phyloP scores from a whole-genome alignment of 1,140 invertebrate genomes.

The Drosophila triauraria region DNA sequence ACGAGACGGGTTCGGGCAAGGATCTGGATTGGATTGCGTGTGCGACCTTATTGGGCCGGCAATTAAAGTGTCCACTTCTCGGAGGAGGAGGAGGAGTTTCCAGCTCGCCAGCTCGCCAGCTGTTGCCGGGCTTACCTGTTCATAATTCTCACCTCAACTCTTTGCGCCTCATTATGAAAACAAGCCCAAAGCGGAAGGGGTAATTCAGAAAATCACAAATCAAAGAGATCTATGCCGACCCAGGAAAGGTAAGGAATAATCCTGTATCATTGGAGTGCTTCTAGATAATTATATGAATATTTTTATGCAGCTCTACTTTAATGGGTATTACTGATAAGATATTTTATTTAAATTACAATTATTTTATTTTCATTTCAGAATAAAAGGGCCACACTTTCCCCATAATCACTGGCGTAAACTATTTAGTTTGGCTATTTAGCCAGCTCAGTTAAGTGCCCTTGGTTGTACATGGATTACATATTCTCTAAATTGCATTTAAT shows the following conservation, averaged over 20 bases:
- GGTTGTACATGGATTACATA: conserved; percentile 14
- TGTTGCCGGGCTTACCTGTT: conserved; percentile 21
- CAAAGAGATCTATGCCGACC: conserved; percentile 65
- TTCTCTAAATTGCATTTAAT: conserved; percentile 34
- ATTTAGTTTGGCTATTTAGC: too few species aligned
- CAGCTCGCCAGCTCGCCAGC: background rate
- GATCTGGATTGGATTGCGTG: conserved; percentile 26
- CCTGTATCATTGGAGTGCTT: too few species aligned
- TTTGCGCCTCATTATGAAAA: conserved; percentile 66
- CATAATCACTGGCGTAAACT: too few species aligned
- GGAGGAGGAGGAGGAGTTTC: conserved; percentile 12
- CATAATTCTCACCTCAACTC: conserved; percentile 48
- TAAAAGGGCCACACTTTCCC: too few species aligned
- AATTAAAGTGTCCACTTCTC: conserved; percentile 65
- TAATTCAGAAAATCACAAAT: conserved; percentile 50
- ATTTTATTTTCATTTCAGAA: too few species aligned
- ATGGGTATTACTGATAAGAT: too few species aligned
- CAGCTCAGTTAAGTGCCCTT: too few species aligned
- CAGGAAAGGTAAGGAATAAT: background rate
- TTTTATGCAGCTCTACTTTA: too few species aligned
- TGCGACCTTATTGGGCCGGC: conserved; percentile 64
- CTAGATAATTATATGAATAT: too few species aligned
- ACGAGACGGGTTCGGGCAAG: background rate
- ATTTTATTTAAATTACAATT: too few species aligned
- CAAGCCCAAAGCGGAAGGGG: conserved; percentile 23